Evolutionary conservation across 2,797 vertebrate genomes (phyloP).

Genomic region (Manis pentadactyla): DNA sequence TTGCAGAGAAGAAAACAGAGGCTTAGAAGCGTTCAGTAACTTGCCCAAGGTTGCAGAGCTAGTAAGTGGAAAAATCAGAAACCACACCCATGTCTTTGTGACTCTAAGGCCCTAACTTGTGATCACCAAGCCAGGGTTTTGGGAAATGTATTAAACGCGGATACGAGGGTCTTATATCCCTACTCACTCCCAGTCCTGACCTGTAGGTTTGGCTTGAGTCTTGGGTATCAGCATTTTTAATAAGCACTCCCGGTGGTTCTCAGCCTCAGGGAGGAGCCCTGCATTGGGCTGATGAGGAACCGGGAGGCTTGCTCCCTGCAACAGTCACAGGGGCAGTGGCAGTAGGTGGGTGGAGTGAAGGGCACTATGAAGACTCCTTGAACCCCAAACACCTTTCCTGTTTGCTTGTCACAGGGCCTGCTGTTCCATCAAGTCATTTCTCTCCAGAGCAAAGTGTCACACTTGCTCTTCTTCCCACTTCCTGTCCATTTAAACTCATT

Average conservation of each 20-base stretch:
- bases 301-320: neutral
- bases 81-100: neutral
- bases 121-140: neutral
- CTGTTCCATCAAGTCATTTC: neutral
- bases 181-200: neutral
- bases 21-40: neutral
- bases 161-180: neutral
- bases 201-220: neutral
- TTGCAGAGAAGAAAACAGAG: conserved; percentile 30
- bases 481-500: neutral
- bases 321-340: neutral
- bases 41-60: neutral
- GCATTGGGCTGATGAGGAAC: fast-evolving
- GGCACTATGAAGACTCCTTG: neutral
- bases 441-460: neutral
- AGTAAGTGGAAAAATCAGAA: neutral
- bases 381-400: neutral
- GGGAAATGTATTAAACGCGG: neutral
- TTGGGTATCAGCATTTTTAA: neutral
- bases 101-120: neutral
- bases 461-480: neutral
- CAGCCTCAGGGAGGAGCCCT: neutral
- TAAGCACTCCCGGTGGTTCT: neutral
- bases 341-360: neutral
- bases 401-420: neutral